A percentile compares a stretch with the other conserved stretches of the same genome.
These are phyloP conservation scores for Actinostola sp. DNA, from an alignment of 92 coral and sea anemone genomes.

Conservation along the genomic window DNA sequence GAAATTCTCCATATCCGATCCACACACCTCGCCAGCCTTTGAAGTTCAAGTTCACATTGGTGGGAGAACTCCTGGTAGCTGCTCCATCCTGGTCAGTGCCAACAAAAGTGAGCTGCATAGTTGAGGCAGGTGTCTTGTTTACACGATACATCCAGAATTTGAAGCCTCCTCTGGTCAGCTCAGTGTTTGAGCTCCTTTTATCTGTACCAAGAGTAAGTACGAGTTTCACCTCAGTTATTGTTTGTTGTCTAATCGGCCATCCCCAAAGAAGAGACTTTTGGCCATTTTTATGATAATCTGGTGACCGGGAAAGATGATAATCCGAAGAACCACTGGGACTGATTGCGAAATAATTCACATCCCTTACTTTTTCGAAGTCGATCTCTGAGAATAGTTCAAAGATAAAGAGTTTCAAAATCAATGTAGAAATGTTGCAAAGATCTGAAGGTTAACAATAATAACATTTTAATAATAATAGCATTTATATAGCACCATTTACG, in stretches of 20 bases:
- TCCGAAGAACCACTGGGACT: background rate
- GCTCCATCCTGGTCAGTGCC: background rate
- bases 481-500: too few species aligned
- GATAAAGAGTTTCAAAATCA: background rate
- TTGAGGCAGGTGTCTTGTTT: constrained; percentile 1
- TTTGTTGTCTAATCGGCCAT: background rate
- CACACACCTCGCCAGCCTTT: constrained; percentile 38
- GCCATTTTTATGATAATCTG: background rate
- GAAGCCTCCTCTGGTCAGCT: constrained; percentile 43
- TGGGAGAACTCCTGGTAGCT: background rate
- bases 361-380: background rate
- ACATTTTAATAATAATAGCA: too few species aligned
- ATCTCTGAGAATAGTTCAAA: background rate
- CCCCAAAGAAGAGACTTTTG: background rate
- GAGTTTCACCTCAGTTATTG: background rate
- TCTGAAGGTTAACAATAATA: too few species aligned
- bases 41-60: constrained; percentile 13
- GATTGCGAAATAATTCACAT: background rate
- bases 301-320: background rate
- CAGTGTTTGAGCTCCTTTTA: background rate
- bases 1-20: constrained; percentile 18
- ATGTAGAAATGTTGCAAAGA: background rate
- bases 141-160: constrained; percentile 67
- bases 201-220: background rate
- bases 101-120: background rate